Percentiles rank a stretch among this genome's conserved stretches.
These are phyloP conservation scores for Dipodomys merriami DNA, from an alignment of 2,113 vertebrate species.

Conservation along the genomic window DNA sequence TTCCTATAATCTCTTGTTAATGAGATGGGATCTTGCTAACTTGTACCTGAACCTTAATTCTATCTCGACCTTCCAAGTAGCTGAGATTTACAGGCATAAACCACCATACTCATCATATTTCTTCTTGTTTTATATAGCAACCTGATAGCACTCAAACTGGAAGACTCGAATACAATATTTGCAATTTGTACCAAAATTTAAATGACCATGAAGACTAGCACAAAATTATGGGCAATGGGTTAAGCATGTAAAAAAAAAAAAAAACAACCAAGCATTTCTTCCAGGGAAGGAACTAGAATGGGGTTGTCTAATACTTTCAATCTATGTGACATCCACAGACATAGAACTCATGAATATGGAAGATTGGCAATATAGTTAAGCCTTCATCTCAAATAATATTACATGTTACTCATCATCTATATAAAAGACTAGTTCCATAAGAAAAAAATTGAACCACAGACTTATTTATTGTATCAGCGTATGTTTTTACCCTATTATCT, in stretches of 20 bases:
- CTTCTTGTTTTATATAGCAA: conserved; percentile 7
- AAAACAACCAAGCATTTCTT: background rate
- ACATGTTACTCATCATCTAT: conserved; percentile 40
- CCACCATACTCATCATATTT: background rate
- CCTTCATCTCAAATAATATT: conserved; percentile 78
- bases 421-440: conserved; percentile 9
- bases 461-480: conserved; percentile 58
- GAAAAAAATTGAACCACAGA: conserved; percentile 42
- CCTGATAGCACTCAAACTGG: background rate
- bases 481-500: conserved; percentile 38
- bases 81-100: too few species aligned
- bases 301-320: background rate
- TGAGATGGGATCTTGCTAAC: too few species aligned
- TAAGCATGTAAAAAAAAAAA: background rate
- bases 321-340: background rate
- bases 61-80: too few species aligned
- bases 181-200: background rate
- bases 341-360: background rate
- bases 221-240: conserved; percentile 1
- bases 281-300: background rate
- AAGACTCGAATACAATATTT: conserved; percentile 30
- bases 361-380: background rate
- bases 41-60: too few species aligned
- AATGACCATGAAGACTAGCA: background rate
- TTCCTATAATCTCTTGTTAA: too few species aligned